Base-by-base conservation (phyloP, 1,140 invertebrate genomes). In the Sarcophaga peregrina region DNA sequence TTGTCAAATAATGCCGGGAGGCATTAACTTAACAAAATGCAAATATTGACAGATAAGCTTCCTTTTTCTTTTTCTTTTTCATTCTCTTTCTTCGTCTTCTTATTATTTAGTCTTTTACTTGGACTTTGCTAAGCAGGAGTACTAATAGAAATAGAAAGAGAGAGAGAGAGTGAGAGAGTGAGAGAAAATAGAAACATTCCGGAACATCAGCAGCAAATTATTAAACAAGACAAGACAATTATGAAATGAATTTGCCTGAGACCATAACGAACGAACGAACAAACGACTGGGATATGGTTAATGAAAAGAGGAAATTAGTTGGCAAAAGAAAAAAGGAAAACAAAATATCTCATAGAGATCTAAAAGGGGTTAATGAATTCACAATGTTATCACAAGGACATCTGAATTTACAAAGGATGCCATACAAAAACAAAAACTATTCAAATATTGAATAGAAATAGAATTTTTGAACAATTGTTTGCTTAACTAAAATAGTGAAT, bases 41-140 rank as follows among this genome's bases (percentile, higher is more conserved):
- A 78, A 78, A 78, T 78, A 78, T 78, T 78, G 75, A 52, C 50
- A 52, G 75, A 78, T 78, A 78, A 78, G 75, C 75, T 78, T 78
- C 75, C 75, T 48, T 78, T 78, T 76, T 37, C 25, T 37, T 37
- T 37, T 37, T n/a, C n/a, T 37, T 37, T 37, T 37, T 37, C 25
- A 37, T 37, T 37, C 25, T 37, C 25, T 37, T 4, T 37, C 25
- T 37, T 37, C 25, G 25, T 37, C 1, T 37, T 37, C 25, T 37
- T 37, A 37, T 37, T 37, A 37, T 37, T 37, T 37, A 37, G 25
- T 37, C 25, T 37, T 37, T 37, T 37, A 37, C 25, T 37, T 37
- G 25, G 25, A 37, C 25, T 37, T n/a, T 37, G 25, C 4, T 37
- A 37, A 37, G 25, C 25, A 37, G 25, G 1, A 2, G 4, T 4